Conservation (phyloP, 2,888 invertebrate species). For the Macrosiphum euphorbiae region DNA sequence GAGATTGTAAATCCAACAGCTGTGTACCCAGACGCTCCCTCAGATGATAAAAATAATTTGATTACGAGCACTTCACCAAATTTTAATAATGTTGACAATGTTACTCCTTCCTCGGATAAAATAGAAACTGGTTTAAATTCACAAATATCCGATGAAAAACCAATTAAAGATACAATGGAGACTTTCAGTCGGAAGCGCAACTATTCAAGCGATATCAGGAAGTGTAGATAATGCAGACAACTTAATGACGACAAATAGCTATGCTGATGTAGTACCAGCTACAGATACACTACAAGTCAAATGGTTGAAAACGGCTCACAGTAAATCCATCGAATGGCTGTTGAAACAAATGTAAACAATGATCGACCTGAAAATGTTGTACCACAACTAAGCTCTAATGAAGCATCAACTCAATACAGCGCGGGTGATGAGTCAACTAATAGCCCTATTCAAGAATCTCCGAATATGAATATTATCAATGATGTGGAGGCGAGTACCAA, state of each 20-base stretch:
- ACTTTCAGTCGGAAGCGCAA: neutral
- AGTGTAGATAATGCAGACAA: neutral
- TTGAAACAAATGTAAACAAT: neutral
- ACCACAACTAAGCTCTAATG: constrained; percentile 20
- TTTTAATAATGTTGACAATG: neutral
- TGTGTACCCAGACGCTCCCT: neutral
- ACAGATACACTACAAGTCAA: neutral
- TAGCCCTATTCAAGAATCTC: constrained; percentile 14
- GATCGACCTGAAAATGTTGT: neutral
- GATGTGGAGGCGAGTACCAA: constrained; percentile 25
- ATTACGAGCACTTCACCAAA: neutral
- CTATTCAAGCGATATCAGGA: constrained; percentile 18
- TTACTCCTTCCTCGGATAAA: neutral
- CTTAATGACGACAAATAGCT: constrained; percentile 38
- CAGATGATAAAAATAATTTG: constrained; percentile 26
- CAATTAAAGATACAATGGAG: neutral
- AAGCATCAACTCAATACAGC: constrained; percentile 33
- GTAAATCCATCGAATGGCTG: neutral
- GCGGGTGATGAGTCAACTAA: constrained; percentile 9
- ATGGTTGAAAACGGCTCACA: neutral
- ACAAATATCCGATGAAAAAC: neutral
- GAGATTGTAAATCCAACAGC: constrained; percentile 22
- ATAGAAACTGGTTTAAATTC: neutral
- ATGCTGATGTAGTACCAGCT: neutral
- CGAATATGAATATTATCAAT: neutral